A percentile compares a stretch with the other conserved stretches of the same genome.
These are phyloP conservation scores for Eupsittula cactorum DNA, from an alignment of 2,113 vertebrate species.

Conservation along the genomic window DNA sequence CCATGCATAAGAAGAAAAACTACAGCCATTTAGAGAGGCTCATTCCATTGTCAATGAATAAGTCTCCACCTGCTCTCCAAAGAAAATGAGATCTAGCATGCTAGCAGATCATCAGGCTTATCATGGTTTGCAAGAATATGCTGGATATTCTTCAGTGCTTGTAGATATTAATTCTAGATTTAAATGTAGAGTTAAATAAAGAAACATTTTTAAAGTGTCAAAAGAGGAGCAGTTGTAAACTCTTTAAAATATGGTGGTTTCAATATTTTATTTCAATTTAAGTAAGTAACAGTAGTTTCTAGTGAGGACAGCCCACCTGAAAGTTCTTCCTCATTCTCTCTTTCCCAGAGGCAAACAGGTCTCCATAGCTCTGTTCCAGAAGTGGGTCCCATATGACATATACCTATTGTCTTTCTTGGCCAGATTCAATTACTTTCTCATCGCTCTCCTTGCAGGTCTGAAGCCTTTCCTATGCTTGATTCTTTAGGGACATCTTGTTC, in stretches of 20 bases:
- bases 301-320: not conserved
- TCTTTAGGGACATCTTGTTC: not conserved
- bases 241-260: not conserved
- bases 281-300: not conserved
- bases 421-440: not conserved
- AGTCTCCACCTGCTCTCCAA: not conserved
- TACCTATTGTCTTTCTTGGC: not conserved
- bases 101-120: not conserved
- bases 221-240: not conserved
- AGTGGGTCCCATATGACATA: rapidly evolving
- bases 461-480: not conserved
- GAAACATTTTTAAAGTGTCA: not conserved
- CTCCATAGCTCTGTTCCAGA: not conserved
- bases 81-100: not conserved
- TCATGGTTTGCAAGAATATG: not conserved
- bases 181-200: not conserved
- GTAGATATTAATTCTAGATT: not conserved
- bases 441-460: not conserved
- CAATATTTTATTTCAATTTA: not conserved
- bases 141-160: not conserved
- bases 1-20: not conserved
- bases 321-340: not conserved
- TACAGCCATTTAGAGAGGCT: not conserved
- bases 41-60: not conserved
- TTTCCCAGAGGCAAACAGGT: not conserved